These are phyloP conservation scores for Agriopis leucophaearia DNA, from an alignment of 2,888 invertebrate genomes.

Conservation along the genomic window DNA sequence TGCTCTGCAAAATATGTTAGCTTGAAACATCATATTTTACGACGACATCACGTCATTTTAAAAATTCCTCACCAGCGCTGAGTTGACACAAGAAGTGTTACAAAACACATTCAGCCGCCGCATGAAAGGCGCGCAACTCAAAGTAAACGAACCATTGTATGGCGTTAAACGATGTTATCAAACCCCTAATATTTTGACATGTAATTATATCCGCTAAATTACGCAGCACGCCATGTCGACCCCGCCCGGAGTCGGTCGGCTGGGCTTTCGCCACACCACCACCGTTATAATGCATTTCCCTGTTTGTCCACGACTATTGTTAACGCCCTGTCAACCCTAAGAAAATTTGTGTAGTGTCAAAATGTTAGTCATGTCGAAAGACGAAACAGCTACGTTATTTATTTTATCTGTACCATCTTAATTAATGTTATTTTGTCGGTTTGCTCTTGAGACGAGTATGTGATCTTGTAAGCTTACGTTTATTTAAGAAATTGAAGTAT, in stretches of 20 bases:
- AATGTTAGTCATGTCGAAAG: conserved; percentile 10
- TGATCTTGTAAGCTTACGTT: not conserved
- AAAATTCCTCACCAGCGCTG: conserved; percentile 9
- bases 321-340: conserved; percentile 46
- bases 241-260: conserved; percentile 17
- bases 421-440: conserved; percentile 10
- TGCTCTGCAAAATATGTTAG: not conserved
- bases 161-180: conserved; percentile 47
- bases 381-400: conserved; percentile 5
- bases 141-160: conserved; percentile 52
- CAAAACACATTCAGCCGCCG: conserved; percentile 23
- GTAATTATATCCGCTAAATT: conserved; percentile 47
- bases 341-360: conserved; percentile 22
- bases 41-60: conserved; percentile 10
- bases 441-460: not conserved
- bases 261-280: conserved; percentile 11
- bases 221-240: conserved; percentile 39
- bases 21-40: not conserved
- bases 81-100: conserved; percentile 33
- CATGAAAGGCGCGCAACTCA: conserved; percentile 28
- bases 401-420: conserved; percentile 8
- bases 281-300: conserved; percentile 50
- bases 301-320: conserved; percentile 51
- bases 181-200: conserved; percentile 47
- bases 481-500: not conserved